These are phyloP conservation scores for Pseudomugil gertrudae DNA, from an alignment of 2,797 vertebrate species.

Conservation along the genomic window DNA sequence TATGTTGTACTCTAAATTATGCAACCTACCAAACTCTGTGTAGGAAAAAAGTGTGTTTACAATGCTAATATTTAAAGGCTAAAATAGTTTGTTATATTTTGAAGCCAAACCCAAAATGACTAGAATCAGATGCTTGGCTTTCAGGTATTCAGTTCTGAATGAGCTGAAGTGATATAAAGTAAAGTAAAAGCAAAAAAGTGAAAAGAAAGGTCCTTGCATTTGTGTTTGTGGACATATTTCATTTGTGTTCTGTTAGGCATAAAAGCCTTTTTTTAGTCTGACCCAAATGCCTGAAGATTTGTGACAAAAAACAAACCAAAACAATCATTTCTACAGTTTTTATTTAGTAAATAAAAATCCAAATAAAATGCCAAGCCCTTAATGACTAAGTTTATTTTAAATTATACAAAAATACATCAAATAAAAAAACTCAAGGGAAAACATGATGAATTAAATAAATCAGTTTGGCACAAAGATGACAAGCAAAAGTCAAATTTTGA, in stretches of 20 bases:
- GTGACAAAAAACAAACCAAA: neutral
- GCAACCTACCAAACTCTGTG: neutral
- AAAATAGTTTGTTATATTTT: conserved; percentile 11
- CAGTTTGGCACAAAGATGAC: neutral
- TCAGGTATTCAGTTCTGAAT: no score
- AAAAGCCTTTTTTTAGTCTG: neutral
- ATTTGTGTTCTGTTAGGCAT: no score
- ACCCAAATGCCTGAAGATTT: neutral
- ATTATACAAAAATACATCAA: no score
- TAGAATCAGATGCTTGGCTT: conserved; percentile 3
- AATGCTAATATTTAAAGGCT: conserved; percentile 22
- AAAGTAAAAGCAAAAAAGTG: conserved; percentile 11
- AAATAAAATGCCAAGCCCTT: neutral
- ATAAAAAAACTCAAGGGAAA: no score
- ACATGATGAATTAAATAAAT: neutral
- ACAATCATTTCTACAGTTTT: neutral
- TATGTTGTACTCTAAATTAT: neutral
- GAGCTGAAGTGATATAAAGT: neutral
- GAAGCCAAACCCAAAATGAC: conserved; percentile 6
- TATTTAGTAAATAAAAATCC: neutral
- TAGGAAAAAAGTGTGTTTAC: conserved; percentile 16
- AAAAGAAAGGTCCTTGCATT: conserved; percentile 14
- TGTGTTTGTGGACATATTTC: no score
- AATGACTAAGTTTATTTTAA: no score
- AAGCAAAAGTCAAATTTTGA: no score